A percentile compares a stretch with the other conserved stretches of the same genome.
Conservation (phyloP, 2,888 invertebrate species). For the Busseola fusca region DNA sequence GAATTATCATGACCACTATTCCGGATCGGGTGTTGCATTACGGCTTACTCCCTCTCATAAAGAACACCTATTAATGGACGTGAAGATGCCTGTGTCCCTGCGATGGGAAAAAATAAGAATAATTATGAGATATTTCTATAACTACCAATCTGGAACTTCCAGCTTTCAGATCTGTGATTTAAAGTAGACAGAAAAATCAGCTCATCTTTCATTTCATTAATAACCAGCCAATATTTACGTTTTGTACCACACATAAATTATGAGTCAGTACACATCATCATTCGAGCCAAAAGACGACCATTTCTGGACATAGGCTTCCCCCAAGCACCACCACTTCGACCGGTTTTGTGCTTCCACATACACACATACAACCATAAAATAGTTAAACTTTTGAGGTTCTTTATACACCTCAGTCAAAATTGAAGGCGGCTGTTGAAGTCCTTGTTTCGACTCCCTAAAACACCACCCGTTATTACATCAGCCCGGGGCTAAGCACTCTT, state of each 20-base stretch:
- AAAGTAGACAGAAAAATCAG: background rate
- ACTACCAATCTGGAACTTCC: background rate
- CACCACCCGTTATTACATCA: no score
- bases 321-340: no score
- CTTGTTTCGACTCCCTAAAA: background rate
- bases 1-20: background rate
- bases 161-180: background rate
- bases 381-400: background rate
- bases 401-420: background rate
- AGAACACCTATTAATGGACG: background rate
- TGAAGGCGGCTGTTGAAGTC: background rate
- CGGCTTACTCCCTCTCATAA: no score
- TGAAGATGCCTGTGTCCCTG: background rate
- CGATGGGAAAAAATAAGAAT: background rate
- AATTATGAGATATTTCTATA: background rate
- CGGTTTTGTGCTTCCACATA: no score
- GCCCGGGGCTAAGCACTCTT: background rate
- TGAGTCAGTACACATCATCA: background rate
- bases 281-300: no score
- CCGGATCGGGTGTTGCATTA: background rate
- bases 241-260: background rate
- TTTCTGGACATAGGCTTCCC: no score
- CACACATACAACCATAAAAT: background rate
- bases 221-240: background rate
- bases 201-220: background rate